Base-by-base conservation (phyloP, 2,888 invertebrate genomes). In the Torymus aiolomorphi region DNA sequence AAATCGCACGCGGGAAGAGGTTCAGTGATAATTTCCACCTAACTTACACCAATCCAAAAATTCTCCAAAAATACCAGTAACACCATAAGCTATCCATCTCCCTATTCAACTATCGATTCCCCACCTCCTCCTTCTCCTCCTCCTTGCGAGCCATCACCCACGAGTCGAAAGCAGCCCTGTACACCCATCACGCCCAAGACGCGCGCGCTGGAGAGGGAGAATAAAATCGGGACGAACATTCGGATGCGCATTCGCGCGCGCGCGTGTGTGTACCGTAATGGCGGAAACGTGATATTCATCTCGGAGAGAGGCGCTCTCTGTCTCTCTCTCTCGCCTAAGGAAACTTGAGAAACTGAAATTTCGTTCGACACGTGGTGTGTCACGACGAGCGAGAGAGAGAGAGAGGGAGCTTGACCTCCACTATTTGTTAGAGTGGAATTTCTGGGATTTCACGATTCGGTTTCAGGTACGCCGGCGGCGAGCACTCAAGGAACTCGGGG, bases 271-370 rank as follows among this genome's bases (percentile, higher is more conserved):
- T 70, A 70, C 70, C 63, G 76, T 65, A 76, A 76, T 76, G 77
- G 71, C 52, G 18, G 77, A 71, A 78, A 78, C 77, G 72, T 61
- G 77, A 78, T 78, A 72, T 72, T 78, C 66, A 52, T 78, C 72
- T 77, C 42, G 12, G 52, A 56, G 42, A 12, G 61, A 5, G 20
- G 31, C 16, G 51, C 12, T 20, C 42, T 42, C 42, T 42, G 8
- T 42, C 42, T 42, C 42, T 10, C 42, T 42, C 42, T 12, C 20
- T 51, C 14, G 18, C 16, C 52, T 31, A 24, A 57, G 72, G 71
- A 78, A 78, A 78, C 77, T 66, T 61, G 77, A 78, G 77, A 72
- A 72, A 72, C 77, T 71, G 59, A 71, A 77, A 72, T 71, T 77
- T 71, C 65, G 77, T 71, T 77, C 77, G 71, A 77, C 71, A 66